Base-by-base conservation (phyloP, 2,113 vertebrate genomes). In the Grammomys dolichurus region DNA sequence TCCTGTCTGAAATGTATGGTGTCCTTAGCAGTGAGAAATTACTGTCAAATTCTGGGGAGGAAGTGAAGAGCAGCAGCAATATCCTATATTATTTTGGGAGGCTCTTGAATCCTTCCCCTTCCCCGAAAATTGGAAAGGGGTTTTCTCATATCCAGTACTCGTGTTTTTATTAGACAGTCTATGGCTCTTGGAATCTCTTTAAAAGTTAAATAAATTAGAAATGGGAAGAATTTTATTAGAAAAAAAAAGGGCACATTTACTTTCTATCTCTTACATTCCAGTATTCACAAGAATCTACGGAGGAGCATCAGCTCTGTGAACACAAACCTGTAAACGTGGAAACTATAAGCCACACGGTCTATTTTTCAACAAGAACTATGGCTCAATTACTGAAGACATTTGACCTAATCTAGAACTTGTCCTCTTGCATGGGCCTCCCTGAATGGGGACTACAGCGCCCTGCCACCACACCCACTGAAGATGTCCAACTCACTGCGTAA, bases 181-280 rank as follows among this genome's bases (percentile, higher is more conserved):
- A 24, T 58, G 93, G 51, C 84, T 70, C 36, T 87, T 20, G 20
- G 56, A 48, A 75, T 31, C 90, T 94, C 36, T 93, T 88, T 87
- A 36, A 84, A 95, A 92, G 56, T 48, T 28, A 94, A 94, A 43
- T n/a, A 90, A 78, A 19, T 69, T 92, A 69, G 51, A 65, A 92
- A 89, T 54, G 36, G 19, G n/a, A 40, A 90, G 28, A 89, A 54
- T 73, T 93, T 89, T 76, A 67, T 75, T 87, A 40, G 81, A 20
- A 56, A 90, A 43, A 43, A 40, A 54, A 93, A 86, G 92, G 76
- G 67, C 22, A 46, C 20, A 56, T 46, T 78, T 86, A 78, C 4
- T 81, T 80, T 97, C 20, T 84, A 76, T 43, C 17, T 46, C 58
- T 76, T 65, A 17, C 11, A 94, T 78, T 81, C 93, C 72, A 93